phyloP scores from a whole-genome alignment of 2,888 invertebrate species.

The Sipha maydis region DNA sequence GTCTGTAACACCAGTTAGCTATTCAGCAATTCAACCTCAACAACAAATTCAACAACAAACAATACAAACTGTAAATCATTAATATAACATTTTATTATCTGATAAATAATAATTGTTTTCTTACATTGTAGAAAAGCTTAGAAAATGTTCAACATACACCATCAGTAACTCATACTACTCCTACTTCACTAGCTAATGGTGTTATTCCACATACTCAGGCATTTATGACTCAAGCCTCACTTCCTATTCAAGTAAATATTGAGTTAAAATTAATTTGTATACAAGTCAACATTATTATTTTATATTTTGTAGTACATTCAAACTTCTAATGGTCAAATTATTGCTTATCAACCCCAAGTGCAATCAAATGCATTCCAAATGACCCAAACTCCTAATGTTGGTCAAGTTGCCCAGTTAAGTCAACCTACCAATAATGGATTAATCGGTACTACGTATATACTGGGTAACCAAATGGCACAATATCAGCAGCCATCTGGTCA shows the following conservation, averaged over 20 bases:
- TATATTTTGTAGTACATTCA: slow-evolving; percentile 55
- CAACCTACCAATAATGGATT: slow-evolving; percentile 46
- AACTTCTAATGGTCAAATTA: slow-evolving; percentile 62
- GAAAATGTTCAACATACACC: slow-evolving; percentile 58
- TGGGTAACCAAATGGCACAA: slow-evolving; percentile 58
- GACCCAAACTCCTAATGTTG: slow-evolving; percentile 48
- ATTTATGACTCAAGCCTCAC: slow-evolving; percentile 64
- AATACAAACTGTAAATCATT: slow-evolving; percentile 42
- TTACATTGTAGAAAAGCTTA: slow-evolving; percentile 48
- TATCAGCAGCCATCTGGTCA: slow-evolving; percentile 54
- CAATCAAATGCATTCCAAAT: slow-evolving; percentile 59
- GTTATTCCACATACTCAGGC: slow-evolving; percentile 64
- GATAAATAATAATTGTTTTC: not conserved
- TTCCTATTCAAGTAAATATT: slow-evolving; percentile 64
- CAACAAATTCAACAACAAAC: slow-evolving; percentile 61
- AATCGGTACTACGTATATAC: slow-evolving; percentile 56
- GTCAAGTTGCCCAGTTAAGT: slow-evolving; percentile 48
- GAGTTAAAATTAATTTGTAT: not conserved
- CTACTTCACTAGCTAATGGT: slow-evolving; percentile 56
- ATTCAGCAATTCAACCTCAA: slow-evolving; percentile 60
- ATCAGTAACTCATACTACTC: slow-evolving; percentile 58
- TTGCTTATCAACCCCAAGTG: slow-evolving; percentile 60
- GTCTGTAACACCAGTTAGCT: slow-evolving; percentile 54
- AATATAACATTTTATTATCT: not conserved
- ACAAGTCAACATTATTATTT: not conserved